Conservation (phyloP, 1,140 invertebrate genomes). For the Bombus sibiricus region DNA sequence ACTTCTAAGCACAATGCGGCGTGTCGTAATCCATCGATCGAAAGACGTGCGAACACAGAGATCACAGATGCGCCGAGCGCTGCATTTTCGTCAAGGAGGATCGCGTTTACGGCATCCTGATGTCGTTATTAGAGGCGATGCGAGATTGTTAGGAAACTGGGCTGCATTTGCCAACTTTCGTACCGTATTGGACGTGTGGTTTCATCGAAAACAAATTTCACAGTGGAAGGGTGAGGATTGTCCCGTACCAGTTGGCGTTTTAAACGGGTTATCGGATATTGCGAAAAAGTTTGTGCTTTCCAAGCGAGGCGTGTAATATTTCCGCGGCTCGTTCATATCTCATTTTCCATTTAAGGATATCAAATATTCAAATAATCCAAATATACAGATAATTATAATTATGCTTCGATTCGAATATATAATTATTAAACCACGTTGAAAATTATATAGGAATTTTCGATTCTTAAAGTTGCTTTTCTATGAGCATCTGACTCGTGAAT, state of each 20-base stretch:
- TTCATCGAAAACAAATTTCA: slow-evolving; percentile 30
- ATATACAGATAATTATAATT: not conserved
- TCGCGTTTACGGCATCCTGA: not conserved
- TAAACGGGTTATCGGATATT: not conserved
- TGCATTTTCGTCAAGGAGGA: not conserved
- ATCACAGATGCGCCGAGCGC: slow-evolving; percentile 26
- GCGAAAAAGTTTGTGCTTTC: not conserved
- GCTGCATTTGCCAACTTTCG: not conserved
- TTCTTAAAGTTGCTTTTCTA: too few species aligned
- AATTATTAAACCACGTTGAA: too few species aligned
- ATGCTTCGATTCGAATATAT: too few species aligned
- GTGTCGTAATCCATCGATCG: slow-evolving; percentile 42
- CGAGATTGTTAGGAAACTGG: slow-evolving; percentile 31
- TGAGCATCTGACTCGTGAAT: too few species aligned
- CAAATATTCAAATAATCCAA: not conserved
- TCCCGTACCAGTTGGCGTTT: not conserved
- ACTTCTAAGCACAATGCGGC: slow-evolving; percentile 31
- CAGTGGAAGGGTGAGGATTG: not conserved
- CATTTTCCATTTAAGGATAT: too few species aligned
- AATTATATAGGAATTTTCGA: too few species aligned
- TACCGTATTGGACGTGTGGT: not conserved
- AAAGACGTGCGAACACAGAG: slow-evolving; percentile 37
- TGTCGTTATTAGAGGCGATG: slow-evolving; percentile 5
- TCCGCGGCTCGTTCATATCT: too few species aligned
- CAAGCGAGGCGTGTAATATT: not conserved